Percentiles rank a stretch among this genome's conserved stretches.
phyloP scores from a whole-genome alignment of 2,113 vertebrate genomes.

The Onychorhynchus coronatus region DNA sequence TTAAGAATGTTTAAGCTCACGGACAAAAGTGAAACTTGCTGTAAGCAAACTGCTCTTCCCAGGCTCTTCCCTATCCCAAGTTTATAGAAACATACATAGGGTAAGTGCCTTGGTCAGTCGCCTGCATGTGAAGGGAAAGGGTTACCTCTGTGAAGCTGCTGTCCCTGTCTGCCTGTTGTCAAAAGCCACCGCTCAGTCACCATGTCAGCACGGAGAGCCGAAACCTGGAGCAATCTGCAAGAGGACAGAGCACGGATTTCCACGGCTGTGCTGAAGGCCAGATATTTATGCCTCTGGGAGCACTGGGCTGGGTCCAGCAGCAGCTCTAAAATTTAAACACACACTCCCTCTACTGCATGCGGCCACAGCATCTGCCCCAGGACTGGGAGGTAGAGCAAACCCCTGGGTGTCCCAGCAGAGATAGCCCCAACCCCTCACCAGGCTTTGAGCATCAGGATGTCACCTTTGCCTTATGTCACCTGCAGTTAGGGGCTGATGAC shows the following conservation, averaged over 20 bases:
- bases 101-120: too few relatives aligned
- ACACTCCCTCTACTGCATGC: not conserved
- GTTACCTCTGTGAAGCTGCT: slow-evolving; percentile 69
- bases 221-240: slow-evolving; percentile 13
- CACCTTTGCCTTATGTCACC: not conserved
- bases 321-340: slow-evolving; percentile 44
- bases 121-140: not conserved
- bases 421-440: not conserved
- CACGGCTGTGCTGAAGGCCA: slow-evolving; percentile 17
- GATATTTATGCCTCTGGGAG: slow-evolving; percentile 29
- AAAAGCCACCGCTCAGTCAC: not conserved
- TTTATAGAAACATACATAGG: fast-evolving
- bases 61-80: not conserved
- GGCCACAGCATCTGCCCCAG: not conserved
- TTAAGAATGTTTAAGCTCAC: not conserved
- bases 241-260: not conserved
- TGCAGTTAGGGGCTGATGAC: not conserved
- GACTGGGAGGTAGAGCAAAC: not conserved
- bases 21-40: not conserved
- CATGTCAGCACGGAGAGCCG: slow-evolving; percentile 29
- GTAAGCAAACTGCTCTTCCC: not conserved
- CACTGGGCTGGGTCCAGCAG: slow-evolving; percentile 16
- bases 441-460: not conserved
- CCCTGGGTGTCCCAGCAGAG: not conserved
- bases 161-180: slow-evolving; percentile 34